Conservation (phyloP, 2,113 vertebrate species). For the Thomomys bottae region DNA sequence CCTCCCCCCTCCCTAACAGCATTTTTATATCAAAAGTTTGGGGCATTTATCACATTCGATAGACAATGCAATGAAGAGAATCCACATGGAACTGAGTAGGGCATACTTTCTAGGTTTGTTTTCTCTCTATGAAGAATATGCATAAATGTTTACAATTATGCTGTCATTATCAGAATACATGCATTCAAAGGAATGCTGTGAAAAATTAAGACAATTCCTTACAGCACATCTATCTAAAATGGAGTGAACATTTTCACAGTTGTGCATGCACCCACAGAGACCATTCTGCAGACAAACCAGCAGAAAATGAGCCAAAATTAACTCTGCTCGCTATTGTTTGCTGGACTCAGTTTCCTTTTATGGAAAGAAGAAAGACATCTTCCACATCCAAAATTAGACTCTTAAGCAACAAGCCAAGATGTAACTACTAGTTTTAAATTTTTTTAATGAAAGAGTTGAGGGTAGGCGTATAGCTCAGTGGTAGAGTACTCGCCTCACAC, state of each 20-base stretch:
- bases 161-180: background rate
- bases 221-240: background rate
- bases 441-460: background rate
- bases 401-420: slow-evolving; percentile 1
- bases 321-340: background rate
- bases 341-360: slow-evolving; percentile 12
- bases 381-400: background rate
- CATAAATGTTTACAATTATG: background rate
- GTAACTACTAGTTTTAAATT: background rate
- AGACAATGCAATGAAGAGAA: background rate
- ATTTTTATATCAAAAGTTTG: background rate
- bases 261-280: background rate
- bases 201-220: slow-evolving; percentile 48
- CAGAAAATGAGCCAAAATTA: background rate
- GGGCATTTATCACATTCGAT: background rate
- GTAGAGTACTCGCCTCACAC: background rate
- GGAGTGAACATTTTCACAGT: background rate
- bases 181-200: background rate
- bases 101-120: background rate
- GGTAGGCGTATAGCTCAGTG: background rate
- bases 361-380: background rate
- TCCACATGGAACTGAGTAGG: background rate
- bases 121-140: background rate
- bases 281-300: background rate
- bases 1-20: no score